These are phyloP conservation scores for Diadophis punctatus DNA, from an alignment of 2,113 vertebrate genomes.

Conservation along the genomic window DNA sequence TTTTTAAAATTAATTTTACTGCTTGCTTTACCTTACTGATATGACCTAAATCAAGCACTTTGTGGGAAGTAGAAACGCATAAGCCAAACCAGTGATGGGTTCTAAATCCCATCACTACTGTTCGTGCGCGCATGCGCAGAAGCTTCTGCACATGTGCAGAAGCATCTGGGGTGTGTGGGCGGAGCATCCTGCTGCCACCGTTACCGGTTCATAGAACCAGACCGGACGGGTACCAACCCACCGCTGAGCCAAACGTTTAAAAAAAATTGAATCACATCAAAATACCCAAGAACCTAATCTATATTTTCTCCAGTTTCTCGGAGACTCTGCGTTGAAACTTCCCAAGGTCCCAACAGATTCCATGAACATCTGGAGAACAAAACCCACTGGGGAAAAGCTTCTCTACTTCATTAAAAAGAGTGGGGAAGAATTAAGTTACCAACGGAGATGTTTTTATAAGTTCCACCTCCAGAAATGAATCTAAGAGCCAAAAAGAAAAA, in stretches of 20 bases:
- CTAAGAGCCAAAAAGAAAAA: background rate
- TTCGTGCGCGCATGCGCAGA: no score
- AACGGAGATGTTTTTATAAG: constrained; percentile 25
- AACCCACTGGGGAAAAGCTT: background rate
- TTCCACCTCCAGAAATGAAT: constrained; percentile 25
- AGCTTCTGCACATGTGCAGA: no score
- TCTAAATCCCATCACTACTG: no score
- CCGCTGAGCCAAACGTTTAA: no score
- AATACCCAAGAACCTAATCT: background rate
- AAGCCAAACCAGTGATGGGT: no score
- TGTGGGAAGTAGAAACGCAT: background rate
- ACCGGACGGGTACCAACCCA: no score
- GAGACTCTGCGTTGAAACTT: background rate
- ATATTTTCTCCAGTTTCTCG: background rate
- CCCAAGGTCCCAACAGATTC: background rate
- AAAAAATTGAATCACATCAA: background rate
- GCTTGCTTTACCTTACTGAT: background rate
- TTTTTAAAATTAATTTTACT: background rate
- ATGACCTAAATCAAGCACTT: background rate
- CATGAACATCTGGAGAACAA: background rate
- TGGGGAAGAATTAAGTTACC: background rate
- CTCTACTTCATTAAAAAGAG: background rate
- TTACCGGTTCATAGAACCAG: no score
- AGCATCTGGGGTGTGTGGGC: no score
- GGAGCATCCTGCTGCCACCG: no score